Percentiles rank a stretch among this genome's conserved stretches.
phyloP scores from a whole-genome alignment of 2,888 invertebrate genomes.

The Lasioglossum zephyrum region DNA sequence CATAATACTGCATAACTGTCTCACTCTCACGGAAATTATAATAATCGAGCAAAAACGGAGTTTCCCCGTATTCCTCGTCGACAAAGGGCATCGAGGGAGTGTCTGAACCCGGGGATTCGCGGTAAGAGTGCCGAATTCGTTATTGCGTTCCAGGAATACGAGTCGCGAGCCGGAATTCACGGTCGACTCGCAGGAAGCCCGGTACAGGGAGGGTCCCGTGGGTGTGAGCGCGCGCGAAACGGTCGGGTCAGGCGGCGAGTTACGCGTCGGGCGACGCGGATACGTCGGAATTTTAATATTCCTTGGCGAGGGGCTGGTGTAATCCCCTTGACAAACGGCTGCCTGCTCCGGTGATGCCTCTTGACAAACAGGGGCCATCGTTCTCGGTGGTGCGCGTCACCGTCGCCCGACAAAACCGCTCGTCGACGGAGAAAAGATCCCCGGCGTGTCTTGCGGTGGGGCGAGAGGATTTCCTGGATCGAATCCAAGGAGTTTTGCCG shows the following conservation, averaged over 20 bases:
- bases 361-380: slow-evolving; percentile 80
- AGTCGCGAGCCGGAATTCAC: slow-evolving; percentile 12
- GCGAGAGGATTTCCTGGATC: slow-evolving; percentile 67
- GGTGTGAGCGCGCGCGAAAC: slow-evolving; percentile 32
- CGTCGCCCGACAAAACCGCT: slow-evolving; percentile 24
- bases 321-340: slow-evolving; percentile 80
- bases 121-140: slow-evolving; percentile 28
- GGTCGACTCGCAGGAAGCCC: slow-evolving; percentile 6
- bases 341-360: slow-evolving; percentile 76
- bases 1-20: too few species aligned
- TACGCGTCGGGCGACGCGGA: slow-evolving; percentile 62
- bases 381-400: slow-evolving; percentile 65
- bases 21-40: neutral
- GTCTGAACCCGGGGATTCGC: neutral
- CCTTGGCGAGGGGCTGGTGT: slow-evolving; percentile 67
- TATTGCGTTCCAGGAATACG: slow-evolving; percentile 52
- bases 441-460: neutral
- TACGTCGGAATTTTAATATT: slow-evolving; percentile 80
- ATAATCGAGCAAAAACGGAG: neutral
- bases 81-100: neutral
- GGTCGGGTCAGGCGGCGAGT: slow-evolving; percentile 35
- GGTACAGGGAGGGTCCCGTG: slow-evolving; percentile 8
- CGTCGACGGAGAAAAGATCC: neutral
- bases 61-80: neutral
- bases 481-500: slow-evolving; percentile 75